Evolutionary conservation across 2,888 invertebrate species (phyloP).

Genomic region (Tipula confusa): DNA sequence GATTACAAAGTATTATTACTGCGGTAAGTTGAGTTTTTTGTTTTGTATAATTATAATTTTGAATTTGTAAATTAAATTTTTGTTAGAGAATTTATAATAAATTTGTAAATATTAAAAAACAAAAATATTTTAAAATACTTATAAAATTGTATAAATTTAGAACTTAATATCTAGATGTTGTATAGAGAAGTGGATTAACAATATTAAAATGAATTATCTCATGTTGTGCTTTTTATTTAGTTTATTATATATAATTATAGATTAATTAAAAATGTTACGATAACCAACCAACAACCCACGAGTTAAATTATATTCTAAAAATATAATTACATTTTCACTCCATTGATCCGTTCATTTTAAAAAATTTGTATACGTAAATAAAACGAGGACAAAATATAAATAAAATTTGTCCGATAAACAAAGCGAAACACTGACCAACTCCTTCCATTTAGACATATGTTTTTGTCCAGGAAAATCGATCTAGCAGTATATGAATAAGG

Average conservation of each 20-base stretch:
- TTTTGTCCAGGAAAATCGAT: too few relatives aligned
- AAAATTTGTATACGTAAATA: neutral
- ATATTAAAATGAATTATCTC: neutral
- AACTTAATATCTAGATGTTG: neutral
- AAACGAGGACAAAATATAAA: neutral
- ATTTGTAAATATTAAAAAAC: neutral
- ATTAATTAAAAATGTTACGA: neutral
- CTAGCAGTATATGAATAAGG: too few relatives aligned
- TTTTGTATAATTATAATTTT: constrained; percentile 34
- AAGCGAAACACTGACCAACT: neutral
- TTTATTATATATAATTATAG: too few relatives aligned
- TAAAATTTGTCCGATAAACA: neutral
- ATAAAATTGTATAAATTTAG: neutral
- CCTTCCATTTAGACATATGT: neutral
- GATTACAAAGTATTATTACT: constrained; percentile 61
- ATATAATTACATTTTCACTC: neutral
- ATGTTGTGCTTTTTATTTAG: neutral
- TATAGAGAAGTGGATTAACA: neutral
- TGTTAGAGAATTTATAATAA: constrained; percentile 30
- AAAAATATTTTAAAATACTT: neutral
- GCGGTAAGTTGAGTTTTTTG: constrained; percentile 53
- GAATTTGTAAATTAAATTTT: constrained; percentile 32
- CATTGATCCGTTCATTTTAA: neutral
- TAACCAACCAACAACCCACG: neutral
- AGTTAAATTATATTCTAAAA: too few relatives aligned